A percentile compares a stretch with the other conserved stretches of the same genome.
phyloP scores from a whole-genome alignment of 2,113 vertebrate species.

The Hyaena hyaena region DNA sequence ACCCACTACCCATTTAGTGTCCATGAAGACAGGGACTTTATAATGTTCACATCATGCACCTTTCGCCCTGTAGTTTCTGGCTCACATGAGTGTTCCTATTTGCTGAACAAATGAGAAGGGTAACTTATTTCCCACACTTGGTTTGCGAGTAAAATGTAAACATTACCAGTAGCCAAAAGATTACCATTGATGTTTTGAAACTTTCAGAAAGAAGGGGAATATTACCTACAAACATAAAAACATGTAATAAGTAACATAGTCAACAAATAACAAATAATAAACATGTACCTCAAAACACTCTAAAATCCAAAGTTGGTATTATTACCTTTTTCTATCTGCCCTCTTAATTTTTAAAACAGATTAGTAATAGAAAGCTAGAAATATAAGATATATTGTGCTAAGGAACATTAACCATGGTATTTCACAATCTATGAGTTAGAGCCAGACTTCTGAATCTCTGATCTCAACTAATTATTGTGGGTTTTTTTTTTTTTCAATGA shows the following conservation, averaged over 20 bases:
- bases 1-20: not conserved
- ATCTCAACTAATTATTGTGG: constrained; percentile 48
- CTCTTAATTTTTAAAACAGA: not conserved
- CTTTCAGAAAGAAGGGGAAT: not conserved
- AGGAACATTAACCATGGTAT: constrained; percentile 40
- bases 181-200: not conserved
- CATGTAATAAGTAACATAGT: not conserved
- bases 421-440: constrained; percentile 52
- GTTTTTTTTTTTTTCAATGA: constrained; percentile 38
- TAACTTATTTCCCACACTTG: not conserved
- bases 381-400: constrained; percentile 18
- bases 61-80: not conserved
- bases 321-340: not conserved
- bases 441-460: not conserved
- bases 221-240: not conserved
- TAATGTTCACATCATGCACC: not conserved
- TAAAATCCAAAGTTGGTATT: not conserved
- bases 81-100: not conserved
- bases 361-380: constrained; percentile 32
- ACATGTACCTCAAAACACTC: not conserved
- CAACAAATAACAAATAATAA: not conserved
- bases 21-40: not conserved
- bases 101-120: not conserved
- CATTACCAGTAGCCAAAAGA: not conserved
- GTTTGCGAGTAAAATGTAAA: constrained; percentile 1